Evolutionary conservation across 2,113 vertebrate species (phyloP), one percentile per base, ranked within the genome.

Genomic region (Uria lomvia): DNA sequence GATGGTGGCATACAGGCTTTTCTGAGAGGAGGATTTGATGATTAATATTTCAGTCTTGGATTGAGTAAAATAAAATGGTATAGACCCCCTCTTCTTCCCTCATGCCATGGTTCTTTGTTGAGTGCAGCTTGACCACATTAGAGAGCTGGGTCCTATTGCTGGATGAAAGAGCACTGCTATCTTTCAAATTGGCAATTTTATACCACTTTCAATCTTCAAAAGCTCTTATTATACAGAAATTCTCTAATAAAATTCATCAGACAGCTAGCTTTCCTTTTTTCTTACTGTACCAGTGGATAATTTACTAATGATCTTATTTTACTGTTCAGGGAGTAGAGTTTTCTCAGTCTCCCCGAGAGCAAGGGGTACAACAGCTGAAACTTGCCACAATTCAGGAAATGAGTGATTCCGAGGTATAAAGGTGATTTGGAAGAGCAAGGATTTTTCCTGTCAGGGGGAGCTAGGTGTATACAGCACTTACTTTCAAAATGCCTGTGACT

Each of bases 281-380:
- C 62, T 76, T 82, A 40, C 45, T 45, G 45, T 73, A 82, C 66
- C 53, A 58, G 74, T 74, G 53, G 42, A 82, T 88, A 94, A 86
- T 96, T 94, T 95, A 63, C 81, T 96, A 94, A 96, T 92, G 91
- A 90, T 96, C 59, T 93, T 95, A 94, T 79, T 95, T 95, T 86
- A 76, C 84, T 94, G 77, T 90, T 87, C 63, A 94, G 81, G 91
- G 67, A 96, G n/a, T 42, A 86, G 58, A 75, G 23, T 90, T 94
- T 96, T 96, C 71, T 85, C 58, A 60, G 26, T 77, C 13, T 92
- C 43, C 77, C 63, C 8, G 11, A 79, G 27, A 95, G 77, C 58
- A 96, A 73, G 49, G 14, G 12, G 11, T 73, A 7, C 62, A 82
- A 79, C 49, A 90, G 38, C 70, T 80, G n/a, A 86, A 91, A 62